Percentiles rank a stretch among this genome's conserved stretches.
phyloP scores from a whole-genome alignment of 2,888 invertebrate species.

The Gortyna flavago region DNA sequence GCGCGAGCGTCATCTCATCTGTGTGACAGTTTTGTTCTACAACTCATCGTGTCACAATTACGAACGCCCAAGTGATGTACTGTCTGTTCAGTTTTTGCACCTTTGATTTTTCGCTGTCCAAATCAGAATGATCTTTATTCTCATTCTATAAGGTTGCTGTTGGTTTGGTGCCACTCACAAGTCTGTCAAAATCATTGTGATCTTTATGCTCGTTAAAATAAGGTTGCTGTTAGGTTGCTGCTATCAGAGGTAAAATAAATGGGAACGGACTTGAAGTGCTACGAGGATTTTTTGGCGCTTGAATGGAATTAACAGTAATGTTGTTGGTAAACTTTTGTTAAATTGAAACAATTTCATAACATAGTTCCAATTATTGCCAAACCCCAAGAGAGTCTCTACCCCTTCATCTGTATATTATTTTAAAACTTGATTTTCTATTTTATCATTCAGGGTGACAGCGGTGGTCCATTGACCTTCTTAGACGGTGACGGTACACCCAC shows the following conservation, averaged over 20 bases:
- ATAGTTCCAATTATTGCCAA: neutral
- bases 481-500: conserved; percentile 79
- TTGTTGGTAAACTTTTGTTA: neutral
- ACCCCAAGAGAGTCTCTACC: neutral
- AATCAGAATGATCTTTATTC: neutral
- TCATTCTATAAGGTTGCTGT: too few species aligned
- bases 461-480: conserved; percentile 78
- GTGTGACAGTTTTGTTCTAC: neutral
- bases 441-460: conserved; percentile 81
- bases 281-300: neutral
- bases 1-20: neutral
- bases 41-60: too few species aligned
- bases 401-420: neutral
- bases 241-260: neutral
- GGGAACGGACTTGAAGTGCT: neutral
- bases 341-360: neutral
- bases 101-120: neutral
- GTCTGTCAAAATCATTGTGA: too few species aligned
- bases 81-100: neutral
- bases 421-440: neutral
- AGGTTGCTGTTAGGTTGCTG: too few species aligned
- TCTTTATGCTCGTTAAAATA: too few species aligned
- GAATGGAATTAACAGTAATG: neutral
- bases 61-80: neutral
- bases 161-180: too few species aligned